A percentile compares a stretch with the other conserved stretches of the same genome.
Conservation (phyloP, 2,888 invertebrate species). For the Boloria selene region DNA sequence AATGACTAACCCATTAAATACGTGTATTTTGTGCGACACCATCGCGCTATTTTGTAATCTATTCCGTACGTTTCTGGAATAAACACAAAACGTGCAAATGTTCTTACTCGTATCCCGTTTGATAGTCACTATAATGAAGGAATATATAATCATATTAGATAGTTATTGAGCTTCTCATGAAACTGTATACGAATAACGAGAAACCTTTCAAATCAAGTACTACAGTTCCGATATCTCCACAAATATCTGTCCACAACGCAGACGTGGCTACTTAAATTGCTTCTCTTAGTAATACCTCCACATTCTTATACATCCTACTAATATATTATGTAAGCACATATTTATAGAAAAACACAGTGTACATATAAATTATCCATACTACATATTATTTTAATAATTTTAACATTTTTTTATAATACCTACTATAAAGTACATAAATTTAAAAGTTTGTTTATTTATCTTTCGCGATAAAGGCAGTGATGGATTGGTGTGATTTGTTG, state of each 20-base stretch:
- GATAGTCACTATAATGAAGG: too few species aligned
- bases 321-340: too few species aligned
- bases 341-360: too few species aligned
- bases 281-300: constrained; percentile 19
- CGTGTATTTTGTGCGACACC: constrained; percentile 20
- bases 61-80: constrained; percentile 5
- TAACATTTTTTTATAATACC: too few species aligned
- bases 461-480: too few species aligned
- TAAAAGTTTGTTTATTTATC: too few species aligned
- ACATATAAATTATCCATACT: too few species aligned
- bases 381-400: too few species aligned
- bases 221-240: not conserved
- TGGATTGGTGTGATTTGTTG: too few species aligned
- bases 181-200: not conserved
- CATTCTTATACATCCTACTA: constrained; percentile 3
- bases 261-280: constrained; percentile 27
- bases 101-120: not conserved
- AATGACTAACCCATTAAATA: constrained; percentile 3
- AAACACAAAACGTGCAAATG: constrained; percentile 4
- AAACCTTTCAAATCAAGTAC: constrained; percentile 8
- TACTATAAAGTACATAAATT: too few species aligned
- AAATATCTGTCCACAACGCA: constrained; percentile 14
- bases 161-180: not conserved
- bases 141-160: not conserved
- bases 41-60: constrained; percentile 9